Percentiles rank a stretch among this genome's conserved stretches.
phyloP scores from a whole-genome alignment of 1,140 invertebrate genomes.

The Lineus longissimus region DNA sequence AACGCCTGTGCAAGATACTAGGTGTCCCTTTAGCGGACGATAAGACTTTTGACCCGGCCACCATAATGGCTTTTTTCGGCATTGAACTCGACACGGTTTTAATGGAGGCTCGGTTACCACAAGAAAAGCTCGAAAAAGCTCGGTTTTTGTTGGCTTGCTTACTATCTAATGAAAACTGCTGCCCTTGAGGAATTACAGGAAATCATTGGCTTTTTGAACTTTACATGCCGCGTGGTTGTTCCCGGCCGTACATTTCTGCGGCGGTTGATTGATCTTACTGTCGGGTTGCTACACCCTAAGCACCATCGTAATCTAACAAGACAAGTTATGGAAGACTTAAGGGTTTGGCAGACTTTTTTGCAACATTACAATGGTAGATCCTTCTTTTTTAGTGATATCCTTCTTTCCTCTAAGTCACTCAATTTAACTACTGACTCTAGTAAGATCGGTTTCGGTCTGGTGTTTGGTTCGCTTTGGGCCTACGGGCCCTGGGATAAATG shows the following conservation, averaged over 20 bases:
- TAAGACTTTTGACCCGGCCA: neutral
- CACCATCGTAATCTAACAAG: neutral
- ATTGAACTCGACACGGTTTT: neutral
- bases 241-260: neutral
- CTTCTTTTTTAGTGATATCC: neutral
- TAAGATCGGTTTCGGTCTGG: neutral
- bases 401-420: neutral
- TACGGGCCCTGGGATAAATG: neutral
- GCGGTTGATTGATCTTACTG: conserved; percentile 1
- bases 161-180: neutral
- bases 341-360: neutral
- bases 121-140: neutral
- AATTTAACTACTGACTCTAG: neutral
- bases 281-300: neutral
- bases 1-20: neutral
- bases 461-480: neutral
- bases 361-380: neutral
- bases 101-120: neutral
- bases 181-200: neutral
- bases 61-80: neutral
- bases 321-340: neutral
- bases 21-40: neutral
- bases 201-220: neutral
- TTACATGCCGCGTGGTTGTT: neutral
- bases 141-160: neutral